phyloP scores from a whole-genome alignment of 2,113 vertebrate genomes.

The Naja naja region DNA sequence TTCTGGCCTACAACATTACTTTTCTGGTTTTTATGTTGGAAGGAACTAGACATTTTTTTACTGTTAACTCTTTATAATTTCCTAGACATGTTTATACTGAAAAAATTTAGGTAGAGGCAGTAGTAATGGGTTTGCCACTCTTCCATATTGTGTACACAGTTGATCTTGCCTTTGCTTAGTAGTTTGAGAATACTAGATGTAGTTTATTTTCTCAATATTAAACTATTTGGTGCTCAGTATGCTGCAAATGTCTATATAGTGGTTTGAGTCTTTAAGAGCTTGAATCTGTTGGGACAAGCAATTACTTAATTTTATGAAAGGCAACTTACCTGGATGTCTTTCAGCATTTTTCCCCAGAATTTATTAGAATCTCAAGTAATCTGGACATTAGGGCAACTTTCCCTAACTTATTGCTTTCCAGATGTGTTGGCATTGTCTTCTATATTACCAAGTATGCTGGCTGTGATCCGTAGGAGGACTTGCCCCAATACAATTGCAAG shows the following conservation, averaged over 20 bases:
- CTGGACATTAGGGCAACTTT: not conserved
- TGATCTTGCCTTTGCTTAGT: not conserved
- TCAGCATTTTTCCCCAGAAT: not conserved
- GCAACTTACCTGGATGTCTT: not conserved
- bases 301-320: not conserved
- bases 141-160: not conserved
- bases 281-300: not conserved
- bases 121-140: not conserved
- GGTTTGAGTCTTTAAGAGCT: not conserved
- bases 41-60: not conserved
- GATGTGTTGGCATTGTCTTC: not conserved
- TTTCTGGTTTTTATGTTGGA: not conserved
- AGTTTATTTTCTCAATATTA: not conserved
- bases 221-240: not conserved
- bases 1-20: not conserved
- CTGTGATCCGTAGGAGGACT: not conserved
- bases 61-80: not conserved
- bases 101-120: not conserved
- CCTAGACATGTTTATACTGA: not conserved
- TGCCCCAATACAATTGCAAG: not conserved
- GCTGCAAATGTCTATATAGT: not conserved
- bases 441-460: not conserved
- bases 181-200: not conserved
- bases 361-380: not conserved
- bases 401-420: not conserved